Conservation (phyloP, 2,888 invertebrate species). For the Phoronis australis region DNA sequence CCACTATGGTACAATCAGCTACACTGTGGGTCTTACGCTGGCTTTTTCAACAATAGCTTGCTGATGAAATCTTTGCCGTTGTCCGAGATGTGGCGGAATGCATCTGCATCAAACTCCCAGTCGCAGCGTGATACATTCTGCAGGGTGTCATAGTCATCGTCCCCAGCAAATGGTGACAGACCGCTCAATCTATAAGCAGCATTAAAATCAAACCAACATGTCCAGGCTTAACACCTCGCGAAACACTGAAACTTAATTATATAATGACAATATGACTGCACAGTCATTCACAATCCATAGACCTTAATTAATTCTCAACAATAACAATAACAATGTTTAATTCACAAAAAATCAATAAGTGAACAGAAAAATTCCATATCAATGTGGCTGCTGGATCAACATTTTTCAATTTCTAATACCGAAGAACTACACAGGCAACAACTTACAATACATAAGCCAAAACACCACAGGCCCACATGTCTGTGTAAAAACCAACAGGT, state of each 20-base stretch:
- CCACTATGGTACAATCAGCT: not conserved
- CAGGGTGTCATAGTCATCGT: constrained; percentile 94
- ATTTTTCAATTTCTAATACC: too few relatives aligned
- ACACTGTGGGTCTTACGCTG: constrained; percentile 63
- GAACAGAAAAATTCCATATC: too few relatives aligned
- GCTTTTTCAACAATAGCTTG: constrained; percentile 74
- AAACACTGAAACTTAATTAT: too few relatives aligned
- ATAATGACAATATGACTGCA: too few relatives aligned
- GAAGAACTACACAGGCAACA: too few relatives aligned
- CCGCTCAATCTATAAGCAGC: constrained; percentile 73
- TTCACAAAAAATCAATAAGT: too few relatives aligned
- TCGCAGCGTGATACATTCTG: constrained; percentile 98
- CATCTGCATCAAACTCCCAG: constrained; percentile 97
- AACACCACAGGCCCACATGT: constrained; percentile 99
- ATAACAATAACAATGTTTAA: too few relatives aligned
- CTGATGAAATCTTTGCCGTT: constrained; percentile 98
- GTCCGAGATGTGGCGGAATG: constrained; percentile 88
- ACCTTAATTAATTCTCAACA: too few relatives aligned
- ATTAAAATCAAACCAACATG: too few relatives aligned
- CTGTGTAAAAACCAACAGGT: constrained; percentile 99
- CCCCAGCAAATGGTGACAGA: constrained; percentile 96
- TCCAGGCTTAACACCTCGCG: too few relatives aligned
- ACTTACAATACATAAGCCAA: constrained; percentile 96
- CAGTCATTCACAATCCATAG: too few relatives aligned
- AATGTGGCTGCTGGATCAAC: too few relatives aligned